These are phyloP conservation scores for Stichopus horrens DNA, from an alignment of 53 echinoderm and acorn worm genomes.

Conservation along the genomic window DNA sequence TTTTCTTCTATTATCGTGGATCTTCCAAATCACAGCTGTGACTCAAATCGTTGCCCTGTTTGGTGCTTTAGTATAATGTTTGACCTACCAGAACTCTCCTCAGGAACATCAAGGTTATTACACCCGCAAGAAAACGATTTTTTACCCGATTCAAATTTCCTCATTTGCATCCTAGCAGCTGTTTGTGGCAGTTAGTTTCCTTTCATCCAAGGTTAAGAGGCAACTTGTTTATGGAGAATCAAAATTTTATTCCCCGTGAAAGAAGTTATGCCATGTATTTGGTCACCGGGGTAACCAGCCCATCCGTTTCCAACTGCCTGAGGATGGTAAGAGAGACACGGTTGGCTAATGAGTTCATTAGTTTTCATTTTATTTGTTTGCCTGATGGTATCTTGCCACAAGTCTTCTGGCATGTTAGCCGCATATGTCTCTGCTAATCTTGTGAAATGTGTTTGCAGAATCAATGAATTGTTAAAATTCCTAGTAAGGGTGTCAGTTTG, in stretches of 20 bases:
- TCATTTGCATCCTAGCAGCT: conserved; percentile 26
- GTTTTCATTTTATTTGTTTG: background rate
- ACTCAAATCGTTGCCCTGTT: background rate
- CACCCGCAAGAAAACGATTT: conserved; percentile 28
- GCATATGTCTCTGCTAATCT: too few relatives aligned
- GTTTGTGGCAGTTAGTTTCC: conserved; percentile 9
- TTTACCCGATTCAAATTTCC: conserved; percentile 28
- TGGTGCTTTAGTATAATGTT: background rate
- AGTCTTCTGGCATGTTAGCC: background rate
- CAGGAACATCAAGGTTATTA: conserved; percentile 29
- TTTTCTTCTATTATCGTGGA: background rate
- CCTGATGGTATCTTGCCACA: background rate
- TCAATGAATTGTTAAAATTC: too few relatives aligned
- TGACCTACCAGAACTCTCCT: conserved; percentile 5
- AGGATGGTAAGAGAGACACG: background rate
- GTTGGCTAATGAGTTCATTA: conserved; percentile 14
- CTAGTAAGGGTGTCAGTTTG: too few relatives aligned
- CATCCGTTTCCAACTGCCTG: background rate
- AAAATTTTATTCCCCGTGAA: background rate
- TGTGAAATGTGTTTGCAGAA: too few relatives aligned
- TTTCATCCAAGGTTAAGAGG: conserved; percentile 29
- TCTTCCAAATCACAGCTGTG: background rate
- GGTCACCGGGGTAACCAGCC: background rate
- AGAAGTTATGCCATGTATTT: background rate
- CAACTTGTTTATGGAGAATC: conserved; percentile 6